These are phyloP conservation scores for Belonocnema kinseyi DNA, from an alignment of 1,140 invertebrate species.

Conservation along the genomic window DNA sequence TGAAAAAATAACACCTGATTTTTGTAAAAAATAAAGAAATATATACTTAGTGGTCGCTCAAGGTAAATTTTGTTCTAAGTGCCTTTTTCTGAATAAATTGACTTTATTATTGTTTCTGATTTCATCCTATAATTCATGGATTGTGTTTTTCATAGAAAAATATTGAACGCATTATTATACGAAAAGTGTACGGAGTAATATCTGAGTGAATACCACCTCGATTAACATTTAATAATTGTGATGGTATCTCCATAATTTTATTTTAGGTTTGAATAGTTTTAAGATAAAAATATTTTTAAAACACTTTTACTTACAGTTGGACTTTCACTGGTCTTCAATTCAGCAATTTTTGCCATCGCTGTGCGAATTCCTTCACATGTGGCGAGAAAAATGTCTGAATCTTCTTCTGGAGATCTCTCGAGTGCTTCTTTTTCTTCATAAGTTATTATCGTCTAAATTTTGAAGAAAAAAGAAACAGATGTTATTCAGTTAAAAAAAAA, in stretches of 20 bases:
- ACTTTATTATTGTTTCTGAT: too few relatives aligned
- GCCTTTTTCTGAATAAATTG: too few relatives aligned
- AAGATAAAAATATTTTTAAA: neutral
- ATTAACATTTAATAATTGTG: neutral
- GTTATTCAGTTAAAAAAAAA: neutral
- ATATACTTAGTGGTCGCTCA: too few relatives aligned
- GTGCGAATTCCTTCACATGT: conserved; percentile 82
- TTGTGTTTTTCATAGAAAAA: too few relatives aligned
- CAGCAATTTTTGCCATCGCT: conserved; percentile 80
- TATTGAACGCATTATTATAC: too few relatives aligned
- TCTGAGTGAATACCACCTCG: too few relatives aligned
- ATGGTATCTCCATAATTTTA: conserved; percentile 11
- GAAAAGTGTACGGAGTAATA: too few relatives aligned
- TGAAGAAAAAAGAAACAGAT: neutral
- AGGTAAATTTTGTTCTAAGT: too few relatives aligned
- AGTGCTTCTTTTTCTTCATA: conserved; percentile 86
- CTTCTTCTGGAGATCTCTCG: conserved; percentile 79
- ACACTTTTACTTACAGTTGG: conserved; percentile 71
- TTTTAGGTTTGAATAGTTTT: neutral
- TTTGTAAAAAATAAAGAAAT: too few relatives aligned
- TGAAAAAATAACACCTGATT: too few relatives aligned
- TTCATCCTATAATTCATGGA: too few relatives aligned
- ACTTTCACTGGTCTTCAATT: conserved; percentile 78
- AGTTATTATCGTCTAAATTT: conserved; percentile 78
- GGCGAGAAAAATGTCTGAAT: conserved; percentile 81